These are phyloP conservation scores for Paracentrotus lividus DNA, from an alignment of 53 echinoderm and acorn worm species.

Conservation along the genomic window DNA sequence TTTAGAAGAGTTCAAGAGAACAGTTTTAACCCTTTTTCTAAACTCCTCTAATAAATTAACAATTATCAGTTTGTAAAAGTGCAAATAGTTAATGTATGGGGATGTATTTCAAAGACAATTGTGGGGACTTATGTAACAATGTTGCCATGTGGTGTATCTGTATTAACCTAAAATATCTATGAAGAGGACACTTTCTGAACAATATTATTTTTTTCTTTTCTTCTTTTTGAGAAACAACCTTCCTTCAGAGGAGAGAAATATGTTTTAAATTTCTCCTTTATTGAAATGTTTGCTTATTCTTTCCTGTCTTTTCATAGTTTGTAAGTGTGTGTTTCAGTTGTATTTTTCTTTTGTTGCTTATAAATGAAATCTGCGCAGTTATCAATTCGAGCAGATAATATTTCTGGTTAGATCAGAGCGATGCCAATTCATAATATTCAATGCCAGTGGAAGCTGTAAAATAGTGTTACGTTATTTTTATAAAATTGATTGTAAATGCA, in stretches of 20 bases:
- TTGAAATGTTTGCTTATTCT: constrained; percentile 1
- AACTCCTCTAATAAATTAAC: neutral
- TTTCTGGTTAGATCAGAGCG: neutral
- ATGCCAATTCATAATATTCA: constrained; percentile 37
- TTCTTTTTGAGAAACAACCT: constrained; percentile 24
- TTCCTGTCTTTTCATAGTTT: constrained; percentile 27
- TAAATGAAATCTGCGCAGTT: neutral
- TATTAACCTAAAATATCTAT: neutral
- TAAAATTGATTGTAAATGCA: constrained; percentile 48
- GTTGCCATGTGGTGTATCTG: constrained; percentile 1
- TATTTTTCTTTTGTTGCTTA: constrained; percentile 32
- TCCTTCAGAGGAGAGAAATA: neutral
- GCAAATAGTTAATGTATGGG: neutral
- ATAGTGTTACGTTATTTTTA: constrained; percentile 64
- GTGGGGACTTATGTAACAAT: neutral
- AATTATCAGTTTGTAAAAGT: neutral
- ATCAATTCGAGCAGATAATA: neutral
- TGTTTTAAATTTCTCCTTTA: neutral
- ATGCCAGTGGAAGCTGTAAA: constrained; percentile 51
- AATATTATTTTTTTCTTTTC: neutral
- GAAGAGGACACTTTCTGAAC: constrained; percentile 4
- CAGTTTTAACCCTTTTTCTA: too few relatives aligned
- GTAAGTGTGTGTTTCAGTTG: constrained; percentile 28
- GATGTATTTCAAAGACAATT: neutral
- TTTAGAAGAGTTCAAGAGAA: too few relatives aligned